Evolutionary conservation across 2,113 vertebrate species (phyloP).

Genomic region (Alethe diademata): DNA sequence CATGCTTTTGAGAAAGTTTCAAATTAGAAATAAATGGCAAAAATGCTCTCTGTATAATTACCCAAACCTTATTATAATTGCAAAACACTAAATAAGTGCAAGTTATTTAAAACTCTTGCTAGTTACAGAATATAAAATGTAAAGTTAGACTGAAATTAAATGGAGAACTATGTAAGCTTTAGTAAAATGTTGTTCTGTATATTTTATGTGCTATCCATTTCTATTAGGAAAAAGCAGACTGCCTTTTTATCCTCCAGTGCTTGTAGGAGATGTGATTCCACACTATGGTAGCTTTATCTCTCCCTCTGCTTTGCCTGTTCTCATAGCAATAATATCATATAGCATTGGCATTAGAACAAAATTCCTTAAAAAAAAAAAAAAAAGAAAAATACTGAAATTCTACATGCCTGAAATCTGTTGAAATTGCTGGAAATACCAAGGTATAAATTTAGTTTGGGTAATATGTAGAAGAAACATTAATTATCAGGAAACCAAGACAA

Average conservation of each 20-base stretch:
- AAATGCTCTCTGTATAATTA: background rate
- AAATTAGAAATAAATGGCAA: constrained; percentile 24
- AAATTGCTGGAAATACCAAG: constrained; percentile 20
- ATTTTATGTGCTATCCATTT: background rate
- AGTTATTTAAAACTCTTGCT: constrained; percentile 9
- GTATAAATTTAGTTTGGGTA: constrained; percentile 14
- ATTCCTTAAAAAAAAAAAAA: background rate
- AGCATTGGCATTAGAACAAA: background rate
- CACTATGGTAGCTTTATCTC: background rate
- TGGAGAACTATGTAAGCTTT: background rate
- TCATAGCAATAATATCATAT: background rate
- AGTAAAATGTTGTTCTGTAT: background rate
- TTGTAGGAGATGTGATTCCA: background rate
- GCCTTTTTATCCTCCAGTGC: background rate
- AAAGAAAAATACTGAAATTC: background rate
- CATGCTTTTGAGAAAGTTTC: background rate
- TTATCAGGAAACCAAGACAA: background rate
- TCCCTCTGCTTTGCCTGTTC: background rate
- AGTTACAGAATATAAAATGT: background rate
- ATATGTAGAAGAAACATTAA: background rate
- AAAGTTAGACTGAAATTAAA: background rate
- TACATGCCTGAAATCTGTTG: background rate
- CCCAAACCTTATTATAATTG: constrained; percentile 24
- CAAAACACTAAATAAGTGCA: constrained; percentile 7
- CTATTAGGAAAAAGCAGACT: background rate